Evolutionary conservation across 2,888 invertebrate genomes (phyloP), one percentile per base, ranked within the genome.

Genomic region (Entomobrya multifasciata): DNA sequence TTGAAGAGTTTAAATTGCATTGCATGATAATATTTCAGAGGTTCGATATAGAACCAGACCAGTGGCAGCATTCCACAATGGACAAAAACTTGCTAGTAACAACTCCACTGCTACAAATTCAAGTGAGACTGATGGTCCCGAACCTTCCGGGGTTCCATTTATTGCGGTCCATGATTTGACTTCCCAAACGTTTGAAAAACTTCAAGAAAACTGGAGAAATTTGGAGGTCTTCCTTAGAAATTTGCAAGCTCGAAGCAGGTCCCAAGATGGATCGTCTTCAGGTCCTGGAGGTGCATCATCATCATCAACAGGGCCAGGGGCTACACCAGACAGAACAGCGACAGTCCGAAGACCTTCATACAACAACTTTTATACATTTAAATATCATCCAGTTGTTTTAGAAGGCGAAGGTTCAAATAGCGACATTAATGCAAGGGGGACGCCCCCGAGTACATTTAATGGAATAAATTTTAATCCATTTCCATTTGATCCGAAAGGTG

Each of bases 191-290:
- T 77, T 84, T 55, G 84, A 84, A 30, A 84, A 84, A n/a, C 67
- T 84, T 10, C 84, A 84, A 11, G 84, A 84, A 67, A 84, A 84
- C 49, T 84, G 76, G 76, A 84, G 20, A 55, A 84, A 84, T 52
- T 10, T 84, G 22, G 84, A 84, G 77, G 20, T 65, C 30, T 77
- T 84, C 20, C 20, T 84, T 15, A 65, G 77, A 67, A 84, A 84
- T 20, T 44, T 67, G 0, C 84, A 77, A 67, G 49, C 41, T 4
- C 36, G 84, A 30, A 25, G 36, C 36, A 36, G 49, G 30, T 49
- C 74, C 36, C 76, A 84, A 36, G 84, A 84, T 11, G 77, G 76
- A 25, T 47, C 47, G 17, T 8, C 36, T 6, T 6, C 36, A 36
- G 8, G 8, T 36, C 5, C 5, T 4, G 36, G 4, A 36, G 36